Percentiles rank a stretch among this genome's conserved stretches.
Conservation (phyloP, 2,888 invertebrate genomes). For the Deroplatys truncata region DNA sequence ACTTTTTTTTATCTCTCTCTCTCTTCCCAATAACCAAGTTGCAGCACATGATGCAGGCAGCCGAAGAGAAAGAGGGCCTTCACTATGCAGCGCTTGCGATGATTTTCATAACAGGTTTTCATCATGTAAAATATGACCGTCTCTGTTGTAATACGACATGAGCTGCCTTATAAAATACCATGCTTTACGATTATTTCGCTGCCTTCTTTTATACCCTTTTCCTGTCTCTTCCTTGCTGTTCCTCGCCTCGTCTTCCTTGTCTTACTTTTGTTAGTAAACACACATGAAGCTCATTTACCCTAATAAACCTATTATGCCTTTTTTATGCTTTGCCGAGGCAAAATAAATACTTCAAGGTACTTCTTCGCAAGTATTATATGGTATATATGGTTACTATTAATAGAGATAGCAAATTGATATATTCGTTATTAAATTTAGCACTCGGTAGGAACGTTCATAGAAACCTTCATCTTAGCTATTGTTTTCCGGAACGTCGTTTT, state of each 20-base stretch:
- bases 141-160: background rate
- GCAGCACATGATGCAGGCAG: background rate
- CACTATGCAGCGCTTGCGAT: background rate
- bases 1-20: background rate
- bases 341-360: background rate
- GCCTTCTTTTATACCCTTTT: background rate
- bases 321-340: background rate
- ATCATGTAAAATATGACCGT: background rate
- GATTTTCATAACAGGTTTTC: conserved; percentile 13
- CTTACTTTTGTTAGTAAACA: background rate
- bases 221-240: background rate
- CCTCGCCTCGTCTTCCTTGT: background rate
- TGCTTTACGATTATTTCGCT: background rate
- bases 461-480: too few species aligned
- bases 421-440: too few species aligned
- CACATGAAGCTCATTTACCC: background rate
- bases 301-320: background rate
- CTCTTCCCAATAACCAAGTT: background rate
- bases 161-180: background rate
- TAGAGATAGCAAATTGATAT: too few species aligned
- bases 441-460: too few species aligned
- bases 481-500: too few species aligned
- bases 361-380: too few species aligned
- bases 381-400: too few species aligned
- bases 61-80: background rate